Percentiles rank a stretch among this genome's conserved stretches.
These are phyloP conservation scores for Uropsilus gracilis DNA, from an alignment of 2,113 vertebrate species.

Conservation along the genomic window DNA sequence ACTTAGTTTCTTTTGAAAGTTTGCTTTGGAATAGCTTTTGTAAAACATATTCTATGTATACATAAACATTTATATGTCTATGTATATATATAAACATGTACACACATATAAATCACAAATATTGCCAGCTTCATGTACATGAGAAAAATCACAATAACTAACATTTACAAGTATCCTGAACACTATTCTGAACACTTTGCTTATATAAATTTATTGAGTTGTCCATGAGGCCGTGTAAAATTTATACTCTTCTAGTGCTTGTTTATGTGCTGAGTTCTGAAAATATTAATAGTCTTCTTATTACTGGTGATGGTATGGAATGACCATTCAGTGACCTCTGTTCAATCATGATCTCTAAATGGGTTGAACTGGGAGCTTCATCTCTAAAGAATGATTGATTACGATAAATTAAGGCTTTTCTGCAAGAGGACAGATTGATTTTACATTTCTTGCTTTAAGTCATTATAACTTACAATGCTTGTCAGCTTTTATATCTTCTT, in stretches of 20 bases:
- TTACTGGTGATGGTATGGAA: neutral
- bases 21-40: neutral
- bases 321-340: neutral
- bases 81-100: neutral
- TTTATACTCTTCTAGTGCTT: neutral
- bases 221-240: neutral
- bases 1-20: neutral
- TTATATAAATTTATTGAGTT: neutral
- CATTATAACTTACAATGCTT: neutral
- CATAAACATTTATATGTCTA: neutral
- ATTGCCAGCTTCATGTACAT: neutral
- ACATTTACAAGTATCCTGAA: neutral
- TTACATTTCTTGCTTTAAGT: constrained; percentile 43
- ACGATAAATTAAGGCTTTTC: constrained; percentile 57
- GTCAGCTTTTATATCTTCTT: constrained; percentile 38
- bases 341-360: constrained; percentile 51
- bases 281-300: constrained; percentile 32
- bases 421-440: constrained; percentile 50
- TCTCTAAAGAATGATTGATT: constrained; percentile 58
- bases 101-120: neutral
- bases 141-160: neutral
- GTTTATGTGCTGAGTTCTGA: constrained; percentile 17
- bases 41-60: too few relatives aligned
- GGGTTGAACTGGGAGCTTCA: neutral
- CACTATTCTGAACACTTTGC: neutral